phyloP scores from a whole-genome alignment of 2,797 vertebrate species.

The Esox masquinongy region DNA sequence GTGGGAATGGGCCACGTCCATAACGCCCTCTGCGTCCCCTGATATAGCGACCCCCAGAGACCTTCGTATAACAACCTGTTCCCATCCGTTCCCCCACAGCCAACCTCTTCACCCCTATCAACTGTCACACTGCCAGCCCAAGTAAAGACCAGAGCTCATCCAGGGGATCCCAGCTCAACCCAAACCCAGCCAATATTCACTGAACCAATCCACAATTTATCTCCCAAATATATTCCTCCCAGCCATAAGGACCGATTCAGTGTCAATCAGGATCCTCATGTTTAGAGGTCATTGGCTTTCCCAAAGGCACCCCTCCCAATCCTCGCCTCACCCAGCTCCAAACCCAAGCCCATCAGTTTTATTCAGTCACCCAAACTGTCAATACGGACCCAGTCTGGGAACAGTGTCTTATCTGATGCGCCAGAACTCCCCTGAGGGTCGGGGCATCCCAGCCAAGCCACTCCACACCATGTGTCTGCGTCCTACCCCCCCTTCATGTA shows the following conservation, averaged over 20 bases:
- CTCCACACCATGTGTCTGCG: constrained; percentile 68
- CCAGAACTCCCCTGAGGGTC: constrained; percentile 62
- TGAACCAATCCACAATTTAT: neutral
- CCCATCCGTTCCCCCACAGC: constrained; percentile 11
- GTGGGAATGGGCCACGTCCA: constrained; percentile 52
- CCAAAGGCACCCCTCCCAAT: constrained; percentile 39
- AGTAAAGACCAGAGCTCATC: constrained; percentile 19
- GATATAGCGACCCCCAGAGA: constrained; percentile 44
- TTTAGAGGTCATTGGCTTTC: constrained; percentile 43
- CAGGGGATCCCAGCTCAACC: constrained; percentile 32
- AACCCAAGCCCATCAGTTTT: constrained; percentile 78
- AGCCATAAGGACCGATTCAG: constrained; percentile 30
- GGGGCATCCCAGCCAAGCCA: constrained; percentile 63
- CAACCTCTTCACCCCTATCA: constrained; percentile 42
- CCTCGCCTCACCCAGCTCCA: constrained; percentile 60
- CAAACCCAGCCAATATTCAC: constrained; percentile 11
- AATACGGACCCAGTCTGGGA: constrained; percentile 76
- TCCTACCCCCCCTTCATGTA: constrained; percentile 33
- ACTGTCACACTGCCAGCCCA: constrained; percentile 25
- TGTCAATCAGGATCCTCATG: constrained; percentile 51
- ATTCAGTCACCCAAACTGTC: constrained; percentile 71
- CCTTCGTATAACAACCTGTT: constrained; percentile 42
- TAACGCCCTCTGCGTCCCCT: constrained; percentile 45
- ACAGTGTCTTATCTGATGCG: constrained; percentile 74
- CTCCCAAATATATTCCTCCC: constrained; percentile 22